Conservation (phyloP, 2,888 invertebrate species). For the Yponomeuta cagnagella region DNA sequence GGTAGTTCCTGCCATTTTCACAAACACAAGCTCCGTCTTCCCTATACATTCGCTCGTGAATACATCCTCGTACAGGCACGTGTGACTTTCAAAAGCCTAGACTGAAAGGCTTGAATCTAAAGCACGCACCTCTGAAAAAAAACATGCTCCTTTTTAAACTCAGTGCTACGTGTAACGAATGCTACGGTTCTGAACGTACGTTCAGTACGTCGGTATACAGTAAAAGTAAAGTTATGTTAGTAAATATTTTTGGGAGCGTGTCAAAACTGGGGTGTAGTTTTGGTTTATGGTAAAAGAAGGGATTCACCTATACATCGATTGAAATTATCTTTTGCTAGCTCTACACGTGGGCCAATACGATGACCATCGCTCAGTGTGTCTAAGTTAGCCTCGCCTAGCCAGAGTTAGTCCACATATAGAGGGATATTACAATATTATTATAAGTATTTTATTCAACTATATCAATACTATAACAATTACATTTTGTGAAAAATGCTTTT, state of each 20-base stretch:
- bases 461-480: no score
- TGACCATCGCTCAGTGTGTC: no score
- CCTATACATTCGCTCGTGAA: neutral
- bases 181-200: conserved; percentile 3
- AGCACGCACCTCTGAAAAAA: conserved; percentile 6
- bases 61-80: conserved; percentile 17
- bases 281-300: neutral
- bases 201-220: neutral
- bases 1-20: neutral
- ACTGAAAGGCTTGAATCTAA: conserved; percentile 18
- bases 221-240: neutral
- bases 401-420: no score
- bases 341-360: no score
- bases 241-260: neutral
- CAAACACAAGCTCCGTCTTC: neutral
- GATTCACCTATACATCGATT: no score
- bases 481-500: no score
- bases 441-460: no score
- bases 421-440: no score
- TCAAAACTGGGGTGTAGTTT: neutral
- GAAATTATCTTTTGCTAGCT: no score
- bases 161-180: conserved; percentile 5
- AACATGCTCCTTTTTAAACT: conserved; percentile 4
- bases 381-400: no score
- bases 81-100: conserved; percentile 21